Conservation (phyloP, 2,113 vertebrate species). For the Crotalus viridis region DNA sequence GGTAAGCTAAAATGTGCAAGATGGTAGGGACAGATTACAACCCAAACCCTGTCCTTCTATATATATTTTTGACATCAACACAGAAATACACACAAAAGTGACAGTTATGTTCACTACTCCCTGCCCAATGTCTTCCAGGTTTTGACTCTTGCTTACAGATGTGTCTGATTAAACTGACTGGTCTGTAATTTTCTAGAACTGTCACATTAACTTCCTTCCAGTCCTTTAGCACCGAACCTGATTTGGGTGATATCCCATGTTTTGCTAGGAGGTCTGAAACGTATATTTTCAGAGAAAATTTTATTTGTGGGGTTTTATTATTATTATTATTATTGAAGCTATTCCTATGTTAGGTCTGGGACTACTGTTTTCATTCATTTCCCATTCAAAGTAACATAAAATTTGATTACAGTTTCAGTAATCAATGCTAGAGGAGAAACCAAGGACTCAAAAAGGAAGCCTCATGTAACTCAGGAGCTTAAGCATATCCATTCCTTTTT, state of each 20-base stretch:
- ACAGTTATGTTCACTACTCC: background rate
- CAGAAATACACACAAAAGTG: background rate
- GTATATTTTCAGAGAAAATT: background rate
- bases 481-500: background rate
- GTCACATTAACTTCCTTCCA: background rate
- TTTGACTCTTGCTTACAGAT: background rate
- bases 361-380: background rate
- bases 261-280: background rate
- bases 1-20: background rate
- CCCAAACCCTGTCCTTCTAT: background rate
- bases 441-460: background rate
- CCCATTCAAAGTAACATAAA: background rate
- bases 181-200: background rate
- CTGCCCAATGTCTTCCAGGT: background rate
- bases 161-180: background rate
- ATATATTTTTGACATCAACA: background rate
- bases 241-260: background rate
- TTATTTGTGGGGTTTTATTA: background rate
- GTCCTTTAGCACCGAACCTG: background rate
- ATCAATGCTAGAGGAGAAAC: background rate
- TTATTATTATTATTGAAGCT: background rate
- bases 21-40: background rate
- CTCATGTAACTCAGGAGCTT: background rate
- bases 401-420: background rate
- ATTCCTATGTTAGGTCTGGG: background rate